Conservation (phyloP, 2,797 vertebrate species). For the Enteromius radiatus region DNA sequence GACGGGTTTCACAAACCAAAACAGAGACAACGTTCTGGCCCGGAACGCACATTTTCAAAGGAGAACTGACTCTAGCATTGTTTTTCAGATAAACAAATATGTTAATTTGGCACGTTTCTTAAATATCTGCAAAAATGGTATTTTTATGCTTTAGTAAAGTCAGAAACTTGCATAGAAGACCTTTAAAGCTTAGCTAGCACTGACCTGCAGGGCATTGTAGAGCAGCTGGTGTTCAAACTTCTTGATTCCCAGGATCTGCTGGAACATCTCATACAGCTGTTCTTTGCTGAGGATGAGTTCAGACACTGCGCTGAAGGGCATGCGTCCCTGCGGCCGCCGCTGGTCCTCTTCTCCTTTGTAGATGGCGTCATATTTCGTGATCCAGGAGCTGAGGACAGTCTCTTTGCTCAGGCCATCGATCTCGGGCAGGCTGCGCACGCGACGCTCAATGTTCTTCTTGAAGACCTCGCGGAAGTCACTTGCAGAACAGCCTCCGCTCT, state of each 20-base stretch:
- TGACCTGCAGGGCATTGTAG: conserved; percentile 90
- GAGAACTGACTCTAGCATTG: too few species aligned
- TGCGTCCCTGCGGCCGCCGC: conserved; percentile 80
- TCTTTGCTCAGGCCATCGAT: conserved; percentile 91
- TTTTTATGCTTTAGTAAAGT: too few species aligned
- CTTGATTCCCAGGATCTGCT: conserved; percentile 88
- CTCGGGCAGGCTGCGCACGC: conserved; percentile 87
- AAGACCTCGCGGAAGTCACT: conserved; percentile 89
- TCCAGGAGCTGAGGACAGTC: conserved; percentile 89
- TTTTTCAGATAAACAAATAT: too few species aligned
- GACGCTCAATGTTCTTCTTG: conserved; percentile 89
- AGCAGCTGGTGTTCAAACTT: conserved; percentile 89
- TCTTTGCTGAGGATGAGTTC: conserved; percentile 91
- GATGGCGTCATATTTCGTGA: conserved; percentile 88
- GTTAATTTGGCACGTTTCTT: too few species aligned
- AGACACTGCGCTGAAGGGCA: conserved; percentile 84
- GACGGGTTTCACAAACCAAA: too few species aligned
- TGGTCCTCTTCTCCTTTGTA: conserved; percentile 86
- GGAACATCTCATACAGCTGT: conserved; percentile 92
- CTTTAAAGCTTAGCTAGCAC: conserved; percentile 1
- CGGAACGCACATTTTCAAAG: too few species aligned
- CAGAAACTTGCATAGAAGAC: neutral
- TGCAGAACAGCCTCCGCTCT: conserved; percentile 86
- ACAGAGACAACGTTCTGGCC: too few species aligned
- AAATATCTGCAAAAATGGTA: too few species aligned